A percentile compares a stretch with the other conserved stretches of the same genome.
Evolutionary conservation across 2,113 vertebrate species (phyloP).

Genomic region (Pycnonotus jocosus): DNA sequence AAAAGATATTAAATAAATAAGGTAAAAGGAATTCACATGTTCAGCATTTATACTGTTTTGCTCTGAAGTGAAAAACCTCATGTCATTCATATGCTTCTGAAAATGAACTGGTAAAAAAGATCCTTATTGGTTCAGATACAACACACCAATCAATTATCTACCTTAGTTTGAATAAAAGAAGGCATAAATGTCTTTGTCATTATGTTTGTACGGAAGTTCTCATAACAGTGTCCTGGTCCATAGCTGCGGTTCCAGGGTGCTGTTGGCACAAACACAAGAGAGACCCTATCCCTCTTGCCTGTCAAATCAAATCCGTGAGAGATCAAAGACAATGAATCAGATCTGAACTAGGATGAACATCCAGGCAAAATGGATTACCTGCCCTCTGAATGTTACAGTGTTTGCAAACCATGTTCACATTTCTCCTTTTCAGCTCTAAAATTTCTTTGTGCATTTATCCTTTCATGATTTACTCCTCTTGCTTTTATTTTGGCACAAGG

Average conservation of each 20-base stretch:
- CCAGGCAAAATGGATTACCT: background rate
- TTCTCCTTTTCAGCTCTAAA: background rate
- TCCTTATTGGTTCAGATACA: background rate
- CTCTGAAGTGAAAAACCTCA: background rate
- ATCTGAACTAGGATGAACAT: background rate
- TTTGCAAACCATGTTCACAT: accelerated
- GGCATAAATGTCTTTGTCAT: background rate
- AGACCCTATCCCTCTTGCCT: background rate
- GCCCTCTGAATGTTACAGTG: background rate
- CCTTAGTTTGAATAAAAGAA: background rate
- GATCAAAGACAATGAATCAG: background rate
- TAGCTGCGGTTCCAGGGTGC: background rate
- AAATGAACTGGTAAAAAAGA: background rate
- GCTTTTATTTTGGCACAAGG: background rate
- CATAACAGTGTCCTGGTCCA: background rate
- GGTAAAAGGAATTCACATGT: background rate
- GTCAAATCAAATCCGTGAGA: background rate
- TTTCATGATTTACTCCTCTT: background rate
- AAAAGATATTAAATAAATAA: background rate
- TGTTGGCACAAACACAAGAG: background rate
- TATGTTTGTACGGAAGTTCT: background rate
- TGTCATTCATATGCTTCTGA: background rate
- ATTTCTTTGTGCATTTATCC: background rate
- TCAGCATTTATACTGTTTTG: background rate
- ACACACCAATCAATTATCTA: background rate